phyloP scores from a whole-genome alignment of 2,888 invertebrate genomes.

The Phyllotreta striolata region DNA sequence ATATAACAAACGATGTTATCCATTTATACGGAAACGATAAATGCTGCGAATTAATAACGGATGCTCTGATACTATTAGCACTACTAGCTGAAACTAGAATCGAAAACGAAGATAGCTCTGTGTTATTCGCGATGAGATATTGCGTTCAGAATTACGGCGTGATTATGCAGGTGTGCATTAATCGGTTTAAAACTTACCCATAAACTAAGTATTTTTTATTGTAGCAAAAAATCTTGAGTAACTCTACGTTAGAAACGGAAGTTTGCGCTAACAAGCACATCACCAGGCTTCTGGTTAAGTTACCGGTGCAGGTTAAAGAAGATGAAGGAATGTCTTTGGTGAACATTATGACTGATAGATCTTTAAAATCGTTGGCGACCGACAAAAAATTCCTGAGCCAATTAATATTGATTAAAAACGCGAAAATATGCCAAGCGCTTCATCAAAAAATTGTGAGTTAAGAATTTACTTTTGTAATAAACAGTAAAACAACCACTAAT shows the following conservation, averaged over 20 bases:
- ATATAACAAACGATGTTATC: conserved; percentile 47
- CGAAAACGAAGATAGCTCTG: conserved; percentile 33
- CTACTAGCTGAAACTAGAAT: conserved; percentile 51
- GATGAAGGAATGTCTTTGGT: conserved; percentile 53
- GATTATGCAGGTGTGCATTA: conserved; percentile 48
- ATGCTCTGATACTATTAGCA: conserved; percentile 53
- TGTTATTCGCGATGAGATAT: conserved; percentile 49
- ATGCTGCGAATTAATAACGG: conserved; percentile 49
- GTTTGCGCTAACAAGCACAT: conserved; percentile 47
- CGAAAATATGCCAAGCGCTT: conserved; percentile 50
- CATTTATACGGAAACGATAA: conserved; percentile 42
- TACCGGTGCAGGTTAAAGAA: conserved; percentile 49
- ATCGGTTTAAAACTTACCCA: conserved; percentile 8
- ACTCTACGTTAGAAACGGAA: conserved; percentile 44
- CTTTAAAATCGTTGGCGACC: conserved; percentile 48
- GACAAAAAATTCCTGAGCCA: conserved; percentile 53
- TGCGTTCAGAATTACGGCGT: conserved; percentile 52
- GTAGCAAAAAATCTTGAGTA: conserved; percentile 40
- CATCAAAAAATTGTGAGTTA: conserved; percentile 44
- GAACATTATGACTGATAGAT: conserved; percentile 49
- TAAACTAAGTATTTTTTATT: conserved; percentile 30
- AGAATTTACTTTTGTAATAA: conserved; percentile 1
- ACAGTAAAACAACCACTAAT: background rate
- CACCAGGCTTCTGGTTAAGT: conserved; percentile 50
- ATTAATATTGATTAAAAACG: conserved; percentile 51